Evolutionary conservation across 2,888 invertebrate species (phyloP), one percentile per base, ranked within the genome.

Genomic region (Tortricodes alternella): DNA sequence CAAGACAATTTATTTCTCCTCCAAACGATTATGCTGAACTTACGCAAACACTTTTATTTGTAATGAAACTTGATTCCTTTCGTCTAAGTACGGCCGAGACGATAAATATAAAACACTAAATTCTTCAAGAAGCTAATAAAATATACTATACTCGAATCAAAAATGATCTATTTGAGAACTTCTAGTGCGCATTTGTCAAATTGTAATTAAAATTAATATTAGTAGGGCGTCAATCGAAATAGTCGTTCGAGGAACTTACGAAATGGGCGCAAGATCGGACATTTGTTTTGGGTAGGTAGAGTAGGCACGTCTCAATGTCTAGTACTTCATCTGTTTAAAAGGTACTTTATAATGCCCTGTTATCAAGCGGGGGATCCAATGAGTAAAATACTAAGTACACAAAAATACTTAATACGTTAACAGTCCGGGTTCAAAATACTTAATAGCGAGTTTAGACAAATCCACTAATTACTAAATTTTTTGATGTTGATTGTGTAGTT

Each of bases 201-300:
- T 60, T 65, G 67, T 64, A 68, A 55, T 35, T 44, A 51, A 52
- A 55, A 53, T 41, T 63, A 67, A 62, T 74, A 78, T 67, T 77
- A 71, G 66, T 69, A 74, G 78, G 80, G 83, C 83, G 83, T 86
- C 78, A 78, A 79, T 85, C 79, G 73, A 80, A 83, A 80, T 80
- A 79, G 82, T 82, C 82, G 79, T 82, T 83, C 79, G 79, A 83
- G 83, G 85, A 89, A 87, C 87, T 89, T 89, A 88, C 85, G 89
- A 90, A 90, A 90, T 88, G 89, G 88, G 86, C 85, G 85, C 84
- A 90, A 85, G 84, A 87, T 89, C 89, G 83, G 90, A 90, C 90
- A 91, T 91, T 91, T 91, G 90, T 91, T 91, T 72, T 78, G 74
- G 71, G 78, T 80, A 65, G 62, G 65, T 67, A 62, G 58, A 57